phyloP scores from a whole-genome alignment of 2,888 invertebrate genomes.

The Heliconius charithonia region DNA sequence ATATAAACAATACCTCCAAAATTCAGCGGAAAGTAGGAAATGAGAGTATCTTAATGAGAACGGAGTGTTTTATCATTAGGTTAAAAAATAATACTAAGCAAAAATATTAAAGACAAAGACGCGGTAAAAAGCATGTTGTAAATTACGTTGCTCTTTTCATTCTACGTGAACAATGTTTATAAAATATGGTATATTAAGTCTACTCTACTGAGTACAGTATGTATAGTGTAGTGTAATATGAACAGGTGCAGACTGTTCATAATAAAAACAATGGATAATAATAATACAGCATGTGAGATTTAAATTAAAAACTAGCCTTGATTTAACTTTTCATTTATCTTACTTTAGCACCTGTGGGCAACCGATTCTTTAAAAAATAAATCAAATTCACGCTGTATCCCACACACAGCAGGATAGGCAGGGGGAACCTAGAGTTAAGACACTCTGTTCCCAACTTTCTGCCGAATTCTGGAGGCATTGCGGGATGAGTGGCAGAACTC shows the following conservation, averaged over 20 bases:
- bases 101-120: neutral
- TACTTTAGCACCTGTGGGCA: neutral
- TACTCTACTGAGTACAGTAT: neutral
- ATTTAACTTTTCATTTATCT: neutral
- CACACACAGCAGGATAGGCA: too few species aligned
- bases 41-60: too few species aligned
- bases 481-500: too few species aligned
- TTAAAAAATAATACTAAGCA: neutral
- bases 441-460: too few species aligned
- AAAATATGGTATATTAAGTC: neutral
- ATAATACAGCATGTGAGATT: constrained; percentile 9
- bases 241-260: constrained; percentile 23
- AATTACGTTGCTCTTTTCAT: neutral
- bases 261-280: constrained; percentile 20
- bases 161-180: constrained; percentile 4
- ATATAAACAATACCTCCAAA: too few species aligned
- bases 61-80: too few species aligned
- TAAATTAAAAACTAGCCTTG: neutral
- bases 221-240: neutral
- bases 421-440: too few species aligned
- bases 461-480: too few species aligned
- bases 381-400: too few species aligned
- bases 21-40: too few species aligned
- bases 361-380: neutral
- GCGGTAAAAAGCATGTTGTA: neutral